phyloP scores from a whole-genome alignment of 2,797 vertebrate genomes.

The Podarcis lilfordi region DNA sequence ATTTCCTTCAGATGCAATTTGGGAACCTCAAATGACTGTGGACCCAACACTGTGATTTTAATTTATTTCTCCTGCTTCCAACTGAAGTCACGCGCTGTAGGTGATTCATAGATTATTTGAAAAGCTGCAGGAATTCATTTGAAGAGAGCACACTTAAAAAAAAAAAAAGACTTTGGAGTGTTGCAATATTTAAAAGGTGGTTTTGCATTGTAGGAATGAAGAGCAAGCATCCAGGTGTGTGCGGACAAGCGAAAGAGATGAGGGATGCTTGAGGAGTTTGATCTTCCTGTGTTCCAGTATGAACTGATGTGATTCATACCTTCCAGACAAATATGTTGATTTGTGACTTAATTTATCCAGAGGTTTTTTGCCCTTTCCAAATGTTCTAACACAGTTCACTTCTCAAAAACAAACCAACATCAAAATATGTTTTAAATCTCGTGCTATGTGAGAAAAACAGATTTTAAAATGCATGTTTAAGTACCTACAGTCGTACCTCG shows the following conservation, averaged over 20 bases:
- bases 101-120: background rate
- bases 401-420: background rate
- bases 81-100: background rate
- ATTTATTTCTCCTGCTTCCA: conserved; percentile 2
- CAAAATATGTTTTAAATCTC: background rate
- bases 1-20: conserved; percentile 1
- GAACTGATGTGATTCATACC: background rate
- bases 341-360: background rate
- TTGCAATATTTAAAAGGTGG: background rate
- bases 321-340: background rate
- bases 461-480: background rate
- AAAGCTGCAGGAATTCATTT: background rate
- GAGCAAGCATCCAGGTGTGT: background rate
- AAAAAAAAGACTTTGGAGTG: background rate
- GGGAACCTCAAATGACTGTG: background rate
- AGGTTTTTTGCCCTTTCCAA: background rate
- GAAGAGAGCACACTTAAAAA: too few species aligned
- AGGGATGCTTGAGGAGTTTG: background rate
- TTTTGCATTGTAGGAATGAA: background rate
- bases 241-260: background rate
- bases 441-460: background rate
- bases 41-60: background rate
- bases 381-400: background rate
- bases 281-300: background rate
- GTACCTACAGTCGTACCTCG: background rate